Evolutionary conservation across 2,797 vertebrate species (phyloP).

Genomic region (Pseudopleuronectes americanus): DNA sequence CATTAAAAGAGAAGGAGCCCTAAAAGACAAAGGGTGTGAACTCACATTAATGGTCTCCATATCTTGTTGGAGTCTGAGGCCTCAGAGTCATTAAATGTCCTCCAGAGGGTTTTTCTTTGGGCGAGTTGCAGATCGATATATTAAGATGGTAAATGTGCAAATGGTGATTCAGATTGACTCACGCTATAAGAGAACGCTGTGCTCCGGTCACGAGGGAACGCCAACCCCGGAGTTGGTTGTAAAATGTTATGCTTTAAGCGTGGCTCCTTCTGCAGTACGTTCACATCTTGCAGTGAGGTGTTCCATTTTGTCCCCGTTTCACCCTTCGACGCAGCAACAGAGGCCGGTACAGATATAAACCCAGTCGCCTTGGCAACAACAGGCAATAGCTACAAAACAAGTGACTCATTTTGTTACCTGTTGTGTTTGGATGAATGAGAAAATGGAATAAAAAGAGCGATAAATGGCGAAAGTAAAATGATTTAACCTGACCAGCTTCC

Average conservation of each 20-base stretch:
- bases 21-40: conserved; percentile 51
- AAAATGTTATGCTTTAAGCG: conserved; percentile 41
- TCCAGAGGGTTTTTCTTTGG: conserved; percentile 7
- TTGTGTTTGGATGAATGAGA: conserved; percentile 43
- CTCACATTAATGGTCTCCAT: conserved; percentile 53
- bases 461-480: conserved; percentile 57
- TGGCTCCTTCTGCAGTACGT: conserved; percentile 21
- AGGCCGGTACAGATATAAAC: conserved; percentile 37
- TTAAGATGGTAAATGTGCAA: conserved; percentile 14
- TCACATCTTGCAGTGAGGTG: conserved; percentile 38
- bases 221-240: conserved; percentile 40
- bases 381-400: conserved; percentile 46
- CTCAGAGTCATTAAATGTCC: conserved; percentile 49
- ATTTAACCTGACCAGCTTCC: conserved; percentile 33
- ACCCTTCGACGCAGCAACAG: conserved; percentile 27
- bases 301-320: conserved; percentile 56
- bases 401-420: conserved; percentile 50
- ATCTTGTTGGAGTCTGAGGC: conserved; percentile 45
- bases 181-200: conserved; percentile 16
- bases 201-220: background rate
- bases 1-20: conserved; percentile 44
- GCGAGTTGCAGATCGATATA: conserved; percentile 37
- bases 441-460: conserved; percentile 47
- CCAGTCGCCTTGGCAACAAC: conserved; percentile 62
- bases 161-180: conserved; percentile 19